phyloP scores from a whole-genome alignment of 2,113 vertebrate species.

The Irena cyanogastra region DNA sequence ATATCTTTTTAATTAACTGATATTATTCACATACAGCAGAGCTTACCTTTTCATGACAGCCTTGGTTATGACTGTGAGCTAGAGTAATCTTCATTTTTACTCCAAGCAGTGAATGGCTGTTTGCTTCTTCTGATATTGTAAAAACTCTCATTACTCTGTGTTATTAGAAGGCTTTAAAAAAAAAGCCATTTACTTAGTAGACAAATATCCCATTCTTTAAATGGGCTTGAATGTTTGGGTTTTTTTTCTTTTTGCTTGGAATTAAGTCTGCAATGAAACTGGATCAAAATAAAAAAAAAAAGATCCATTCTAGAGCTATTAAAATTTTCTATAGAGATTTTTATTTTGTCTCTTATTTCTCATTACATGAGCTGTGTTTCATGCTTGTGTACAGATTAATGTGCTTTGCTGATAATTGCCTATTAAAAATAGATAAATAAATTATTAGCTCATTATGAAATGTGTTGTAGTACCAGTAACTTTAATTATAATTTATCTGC shows the following conservation, averaged over 20 bases:
- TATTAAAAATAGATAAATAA: slow-evolving; percentile 41
- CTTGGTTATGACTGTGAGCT: background rate
- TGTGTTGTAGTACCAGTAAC: background rate
- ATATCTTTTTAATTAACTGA: background rate
- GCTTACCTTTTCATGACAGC: background rate
- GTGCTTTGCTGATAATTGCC: background rate
- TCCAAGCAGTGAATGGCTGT: background rate
- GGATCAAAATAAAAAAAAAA: background rate
- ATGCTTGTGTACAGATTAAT: slow-evolving; percentile 7
- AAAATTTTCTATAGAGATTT: background rate
- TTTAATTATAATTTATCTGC: slow-evolving; percentile 36
- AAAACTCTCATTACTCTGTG: background rate
- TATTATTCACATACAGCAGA: background rate
- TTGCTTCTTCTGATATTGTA: background rate
- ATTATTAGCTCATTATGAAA: slow-evolving; percentile 17
- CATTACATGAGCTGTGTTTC: background rate
- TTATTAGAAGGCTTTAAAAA: background rate
- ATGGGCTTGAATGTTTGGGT: background rate
- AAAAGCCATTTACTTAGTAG: background rate
- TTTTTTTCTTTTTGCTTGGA: background rate
- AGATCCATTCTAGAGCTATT: background rate
- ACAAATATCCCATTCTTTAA: background rate
- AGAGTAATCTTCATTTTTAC: background rate
- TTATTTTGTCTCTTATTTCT: background rate
- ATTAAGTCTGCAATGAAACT: background rate